Base-by-base conservation (phyloP, 2,888 invertebrate species). In the Apodemia mormo region DNA sequence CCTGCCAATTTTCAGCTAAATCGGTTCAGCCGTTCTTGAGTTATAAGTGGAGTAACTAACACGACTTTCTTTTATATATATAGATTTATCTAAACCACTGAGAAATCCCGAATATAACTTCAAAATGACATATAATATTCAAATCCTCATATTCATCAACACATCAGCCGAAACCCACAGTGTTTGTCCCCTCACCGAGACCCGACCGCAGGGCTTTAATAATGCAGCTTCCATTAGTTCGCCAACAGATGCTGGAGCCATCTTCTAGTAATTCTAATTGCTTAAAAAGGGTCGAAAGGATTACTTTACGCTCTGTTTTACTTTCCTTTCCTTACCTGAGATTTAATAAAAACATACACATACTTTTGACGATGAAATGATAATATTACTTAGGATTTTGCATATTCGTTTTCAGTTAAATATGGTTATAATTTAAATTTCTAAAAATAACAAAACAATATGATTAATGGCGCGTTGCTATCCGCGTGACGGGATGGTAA, bases 201-300 rank as follows among this genome's bases (percentile, higher is more conserved):
- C 75, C 77, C 77, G 80, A 79, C 82, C 80, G 80, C 78, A 72
- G 79, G 82, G 82, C 80, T 86, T 93, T 89, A 93, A 93, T 93
- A 93, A 93, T 93, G 89, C 89, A 93, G 84, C 81, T 83, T 80
- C 92, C 93, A 93, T 93, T 93, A 93, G 89, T 88, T 88, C 12
- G 87, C 88, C 87, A 89, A 80, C 91, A 90, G 91, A 91, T 88
- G 89, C 83, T 80, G 80, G 77, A 78, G 78, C 84, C 85, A 85
- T 88, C 91, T 90, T 87, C 86, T 82, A 83, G 81, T 89, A 86
- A 87, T 88, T 89, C 88, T 88, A 89, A 92, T 91, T 87, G 86
- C 84, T 81, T 80, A 75, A 83, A 85, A 86, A 87, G 87, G 88
- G 85, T 80, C 85, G 84, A 86, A 85, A 85, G 88, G 90, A 88